Evolutionary conservation across 2,797 vertebrate genomes (phyloP).

Genomic region (Chrysocyon brachyurus): DNA sequence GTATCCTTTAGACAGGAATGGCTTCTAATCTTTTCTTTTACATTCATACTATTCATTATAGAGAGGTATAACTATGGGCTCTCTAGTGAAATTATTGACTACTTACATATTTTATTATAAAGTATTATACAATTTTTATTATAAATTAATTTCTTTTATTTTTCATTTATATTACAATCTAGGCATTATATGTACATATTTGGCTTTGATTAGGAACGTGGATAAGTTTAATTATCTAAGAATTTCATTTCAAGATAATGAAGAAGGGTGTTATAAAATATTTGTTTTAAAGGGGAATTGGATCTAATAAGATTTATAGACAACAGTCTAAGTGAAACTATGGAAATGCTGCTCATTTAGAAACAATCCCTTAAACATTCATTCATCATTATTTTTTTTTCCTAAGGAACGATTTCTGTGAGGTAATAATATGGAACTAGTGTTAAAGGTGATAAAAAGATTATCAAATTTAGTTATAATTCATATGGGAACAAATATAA

Average conservation of each 20-base stretch:
- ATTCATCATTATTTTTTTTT: background rate
- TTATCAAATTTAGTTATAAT: background rate
- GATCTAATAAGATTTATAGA: background rate
- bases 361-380: background rate
- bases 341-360: background rate
- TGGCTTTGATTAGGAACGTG: background rate
- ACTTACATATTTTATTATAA: background rate
- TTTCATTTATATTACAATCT: background rate
- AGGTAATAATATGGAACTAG: background rate
- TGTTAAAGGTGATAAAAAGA: slow-evolving; percentile 1
- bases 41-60: background rate
- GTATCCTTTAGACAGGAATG: background rate
- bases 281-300: background rate
- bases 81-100: background rate
- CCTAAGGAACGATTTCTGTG: background rate
- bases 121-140: slow-evolving; percentile 1
- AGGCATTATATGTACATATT: background rate
- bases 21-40: background rate
- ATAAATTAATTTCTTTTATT: background rate
- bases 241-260: slow-evolving; percentile 26
- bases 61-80: background rate
- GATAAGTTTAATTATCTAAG: background rate
- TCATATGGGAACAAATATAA: background rate
- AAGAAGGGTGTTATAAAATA: background rate
- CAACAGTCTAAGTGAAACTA: background rate